Base-by-base conservation (phyloP, 2,888 invertebrate genomes). In the Aproaerema taeniolella region DNA sequence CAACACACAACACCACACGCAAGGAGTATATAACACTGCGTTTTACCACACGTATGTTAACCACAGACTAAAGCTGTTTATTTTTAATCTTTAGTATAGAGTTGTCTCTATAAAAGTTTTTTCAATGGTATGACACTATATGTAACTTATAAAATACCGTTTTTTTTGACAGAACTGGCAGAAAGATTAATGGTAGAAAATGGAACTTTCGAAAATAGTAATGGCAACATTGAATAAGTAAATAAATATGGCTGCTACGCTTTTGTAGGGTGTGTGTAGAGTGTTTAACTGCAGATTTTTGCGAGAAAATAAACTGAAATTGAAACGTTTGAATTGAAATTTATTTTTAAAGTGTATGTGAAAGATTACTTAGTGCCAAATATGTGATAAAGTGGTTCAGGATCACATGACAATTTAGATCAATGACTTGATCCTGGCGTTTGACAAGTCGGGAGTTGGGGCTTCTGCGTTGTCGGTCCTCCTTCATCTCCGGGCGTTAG, bases 181-280 rank as follows among this genome's bases (percentile, higher is more conserved):
- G n/a, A n/a, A n/a, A n/a, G n/a, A n/a, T n/a, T n/a, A n/a, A n/a
- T n/a, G n/a, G n/a, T n/a, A n/a, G n/a, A n/a, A n/a, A n/a, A n/a
- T n/a, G n/a, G n/a, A n/a, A n/a, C n/a, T n/a, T n/a, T n/a, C n/a
- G n/a, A n/a, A n/a, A n/a, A n/a, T n/a, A 9, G 29, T 13, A 37
- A 25, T 56, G 57, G 65, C 55, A 62, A 64, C 58, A 61, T 55
- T 58, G 34, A 40, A 13, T 58, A 69, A 52, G 80, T 82, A 83
- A 83, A 85, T 82, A 82, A 85, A 82, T 82, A 83, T 85, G 83
- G 81, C 83, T 26, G 43, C 13, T 17, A 67, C 52, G 45, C 50
- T 46, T 33, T 55, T 40, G 45, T 51, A 48, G 63, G 70, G 64
- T 61, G 67, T 61, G 67, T 67, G 61, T 58, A 36, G 50, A 49